phyloP scores from a whole-genome alignment of 2,797 vertebrate genomes.

The Arremon brunneinucha region DNA sequence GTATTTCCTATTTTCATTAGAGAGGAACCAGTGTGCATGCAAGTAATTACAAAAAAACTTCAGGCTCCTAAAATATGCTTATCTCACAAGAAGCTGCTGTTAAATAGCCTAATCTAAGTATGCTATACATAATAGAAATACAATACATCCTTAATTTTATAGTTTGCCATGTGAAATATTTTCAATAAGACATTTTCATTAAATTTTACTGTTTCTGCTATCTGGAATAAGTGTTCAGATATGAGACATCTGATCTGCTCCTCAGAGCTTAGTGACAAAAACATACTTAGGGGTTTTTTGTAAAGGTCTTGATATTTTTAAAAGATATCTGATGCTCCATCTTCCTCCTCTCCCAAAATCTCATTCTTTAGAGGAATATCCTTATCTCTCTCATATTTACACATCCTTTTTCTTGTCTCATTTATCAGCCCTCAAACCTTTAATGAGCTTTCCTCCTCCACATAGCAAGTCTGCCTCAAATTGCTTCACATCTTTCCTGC shows the following conservation, averaged over 20 bases:
- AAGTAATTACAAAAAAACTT: constrained; percentile 20
- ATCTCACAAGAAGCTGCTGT: not conserved
- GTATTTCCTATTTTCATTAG: constrained; percentile 40
- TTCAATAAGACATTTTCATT: constrained; percentile 8
- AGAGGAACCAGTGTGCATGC: not conserved
- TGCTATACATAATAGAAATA: not conserved
- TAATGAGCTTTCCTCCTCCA: not conserved
- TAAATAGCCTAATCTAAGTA: not conserved
- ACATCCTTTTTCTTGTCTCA: not conserved
- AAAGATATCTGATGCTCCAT: not conserved
- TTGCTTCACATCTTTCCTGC: not conserved
- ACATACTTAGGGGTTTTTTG: not conserved
- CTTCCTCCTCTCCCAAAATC: not conserved
- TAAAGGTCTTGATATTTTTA: not conserved
- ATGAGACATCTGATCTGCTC: not conserved
- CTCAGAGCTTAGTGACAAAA: not conserved
- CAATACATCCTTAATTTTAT: not conserved
- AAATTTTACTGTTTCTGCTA: not conserved
- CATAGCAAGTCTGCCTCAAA: not conserved
- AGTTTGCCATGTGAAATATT: not conserved
- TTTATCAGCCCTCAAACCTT: not conserved
- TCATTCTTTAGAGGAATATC: not conserved
- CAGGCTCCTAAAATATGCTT: not conserved
- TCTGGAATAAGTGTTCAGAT: not conserved
- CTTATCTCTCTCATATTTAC: not conserved